These are phyloP conservation scores for Micoletzkya japonica DNA, from an alignment of 2,888 invertebrate species.

Conservation along the genomic window DNA sequence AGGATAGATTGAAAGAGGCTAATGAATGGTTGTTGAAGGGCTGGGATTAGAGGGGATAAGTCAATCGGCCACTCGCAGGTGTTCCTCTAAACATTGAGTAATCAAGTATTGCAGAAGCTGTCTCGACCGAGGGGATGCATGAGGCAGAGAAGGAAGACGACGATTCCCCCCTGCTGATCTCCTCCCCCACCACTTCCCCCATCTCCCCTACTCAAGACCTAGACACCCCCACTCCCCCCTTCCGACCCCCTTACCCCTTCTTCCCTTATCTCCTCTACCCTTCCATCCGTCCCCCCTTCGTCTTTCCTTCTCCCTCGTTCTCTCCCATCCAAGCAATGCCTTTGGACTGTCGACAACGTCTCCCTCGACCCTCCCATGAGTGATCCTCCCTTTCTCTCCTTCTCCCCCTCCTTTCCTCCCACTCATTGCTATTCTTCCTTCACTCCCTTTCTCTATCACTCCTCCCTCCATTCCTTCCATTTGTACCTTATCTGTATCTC, in stretches of 20 bases:
- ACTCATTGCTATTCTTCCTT: neutral
- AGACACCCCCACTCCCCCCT: neutral
- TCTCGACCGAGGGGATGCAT: neutral
- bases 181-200: neutral
- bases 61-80: no score
- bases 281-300: neutral
- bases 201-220: neutral
- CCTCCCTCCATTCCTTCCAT: no score
- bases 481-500: no score
- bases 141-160: constrained; percentile 3
- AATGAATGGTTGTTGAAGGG: constrained; percentile 1
- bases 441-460: neutral
- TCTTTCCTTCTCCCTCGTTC: neutral
- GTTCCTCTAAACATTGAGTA: no score
- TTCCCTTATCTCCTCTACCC: neutral
- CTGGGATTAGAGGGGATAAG: constrained; percentile 5
- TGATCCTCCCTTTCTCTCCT: constrained; percentile 5
- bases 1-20: constrained; percentile 16
- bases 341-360: constrained; percentile 11
- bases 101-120: neutral
- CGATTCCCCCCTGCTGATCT: neutral
- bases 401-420: neutral
- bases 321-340: constrained; percentile 1
- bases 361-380: constrained; percentile 5
- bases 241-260: constrained; percentile 1